Conservation (phyloP, 2,113 vertebrate species). For the Martes martes region DNA sequence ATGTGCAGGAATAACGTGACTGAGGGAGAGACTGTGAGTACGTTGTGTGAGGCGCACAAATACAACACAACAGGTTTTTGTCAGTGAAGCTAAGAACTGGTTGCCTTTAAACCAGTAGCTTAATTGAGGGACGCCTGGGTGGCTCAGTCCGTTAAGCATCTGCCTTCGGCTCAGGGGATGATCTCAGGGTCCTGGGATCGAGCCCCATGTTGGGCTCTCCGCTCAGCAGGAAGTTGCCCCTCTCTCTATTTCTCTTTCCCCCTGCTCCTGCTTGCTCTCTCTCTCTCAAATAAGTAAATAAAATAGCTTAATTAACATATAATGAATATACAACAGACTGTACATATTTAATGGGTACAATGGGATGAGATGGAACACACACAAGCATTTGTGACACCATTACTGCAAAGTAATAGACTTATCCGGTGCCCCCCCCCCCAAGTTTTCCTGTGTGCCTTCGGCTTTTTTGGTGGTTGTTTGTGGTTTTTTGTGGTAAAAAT, state of each 20-base stretch:
- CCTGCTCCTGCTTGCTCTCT: background rate
- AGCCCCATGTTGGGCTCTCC: background rate
- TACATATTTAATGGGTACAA: background rate
- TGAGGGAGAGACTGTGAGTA: background rate
- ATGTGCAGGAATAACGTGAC: background rate
- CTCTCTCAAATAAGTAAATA: background rate
- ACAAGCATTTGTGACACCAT: background rate
- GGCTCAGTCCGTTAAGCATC: background rate
- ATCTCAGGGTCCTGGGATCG: background rate
- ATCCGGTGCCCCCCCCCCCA: no score
- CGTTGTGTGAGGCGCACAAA: background rate
- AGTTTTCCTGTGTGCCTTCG: background rate
- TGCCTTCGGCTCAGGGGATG: background rate
- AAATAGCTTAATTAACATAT: background rate
- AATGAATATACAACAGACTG: background rate
- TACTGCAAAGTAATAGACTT: background rate
- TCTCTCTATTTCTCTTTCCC: background rate
- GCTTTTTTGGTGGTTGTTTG: background rate
- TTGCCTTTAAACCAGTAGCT: background rate
- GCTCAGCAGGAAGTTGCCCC: background rate
- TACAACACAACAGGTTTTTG: background rate
- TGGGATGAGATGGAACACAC: background rate
- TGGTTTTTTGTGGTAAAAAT: background rate
- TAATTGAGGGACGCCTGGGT: background rate
- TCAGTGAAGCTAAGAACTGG: background rate